Conservation (phyloP, 64 coral and sea anemone species). For the Anthopleura sola region DNA sequence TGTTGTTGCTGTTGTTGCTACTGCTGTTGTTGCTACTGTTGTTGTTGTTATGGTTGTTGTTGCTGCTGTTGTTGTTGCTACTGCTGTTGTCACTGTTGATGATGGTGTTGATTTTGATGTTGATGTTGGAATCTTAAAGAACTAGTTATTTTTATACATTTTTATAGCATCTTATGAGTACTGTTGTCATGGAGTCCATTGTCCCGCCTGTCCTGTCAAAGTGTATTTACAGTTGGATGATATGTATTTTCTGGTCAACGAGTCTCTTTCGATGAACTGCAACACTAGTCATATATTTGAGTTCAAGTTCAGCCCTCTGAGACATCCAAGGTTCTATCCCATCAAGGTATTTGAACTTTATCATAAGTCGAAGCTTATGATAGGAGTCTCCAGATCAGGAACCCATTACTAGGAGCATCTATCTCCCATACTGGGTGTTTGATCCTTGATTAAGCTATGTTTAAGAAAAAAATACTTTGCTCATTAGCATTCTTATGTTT, state of each 20-base stretch:
- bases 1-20: neutral
- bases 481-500: too few relatives aligned
- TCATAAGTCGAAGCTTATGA: too few relatives aligned
- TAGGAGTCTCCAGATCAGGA: too few relatives aligned
- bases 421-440: too few relatives aligned
- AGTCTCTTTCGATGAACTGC: neutral
- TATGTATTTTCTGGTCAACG: constrained; percentile 3
- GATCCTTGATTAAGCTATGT: too few relatives aligned
- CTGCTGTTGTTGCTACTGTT: too few relatives aligned
- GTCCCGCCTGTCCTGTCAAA: constrained; percentile 13
- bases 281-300: neutral
- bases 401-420: too few relatives aligned
- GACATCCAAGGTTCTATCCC: neutral
- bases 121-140: too few relatives aligned
- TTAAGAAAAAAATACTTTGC: too few relatives aligned
- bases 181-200: constrained; percentile 34
- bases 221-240: constrained; percentile 24
- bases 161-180: constrained; percentile 31
- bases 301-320: neutral
- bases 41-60: too few relatives aligned
- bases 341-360: neutral
- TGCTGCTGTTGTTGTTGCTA: too few relatives aligned
- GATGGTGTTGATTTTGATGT: neutral
- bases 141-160: neutral
- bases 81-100: too few relatives aligned